Conservation (phyloP, 2,797 vertebrate species). For the Phyllotis vaccarum region DNA sequence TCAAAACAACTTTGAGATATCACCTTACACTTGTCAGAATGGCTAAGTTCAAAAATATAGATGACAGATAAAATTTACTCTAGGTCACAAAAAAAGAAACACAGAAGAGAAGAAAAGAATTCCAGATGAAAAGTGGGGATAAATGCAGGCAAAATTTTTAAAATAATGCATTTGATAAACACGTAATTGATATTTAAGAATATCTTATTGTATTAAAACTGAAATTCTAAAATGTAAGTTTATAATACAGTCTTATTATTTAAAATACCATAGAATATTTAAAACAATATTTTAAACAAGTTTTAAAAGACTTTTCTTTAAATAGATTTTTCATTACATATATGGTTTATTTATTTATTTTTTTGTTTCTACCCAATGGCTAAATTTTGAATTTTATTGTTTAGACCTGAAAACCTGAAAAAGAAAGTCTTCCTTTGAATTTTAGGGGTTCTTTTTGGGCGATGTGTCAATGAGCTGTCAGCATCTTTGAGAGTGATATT, state of each 20-base stretch:
- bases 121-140: not conserved
- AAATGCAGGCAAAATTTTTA: not conserved
- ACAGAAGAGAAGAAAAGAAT: not conserved
- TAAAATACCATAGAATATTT: not conserved
- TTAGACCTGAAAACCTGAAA: not conserved
- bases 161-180: not conserved
- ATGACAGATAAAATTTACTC: not conserved
- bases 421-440: not conserved
- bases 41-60: too few relatives aligned
- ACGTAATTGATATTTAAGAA: not conserved
- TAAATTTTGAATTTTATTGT: not conserved
- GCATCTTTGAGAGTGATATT: slow-evolving; percentile 48
- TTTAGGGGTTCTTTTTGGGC: not conserved
- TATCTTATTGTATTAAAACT: not conserved
- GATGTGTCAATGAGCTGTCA: slow-evolving; percentile 16
- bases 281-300: not conserved
- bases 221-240: not conserved
- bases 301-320: not conserved
- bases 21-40: too few relatives aligned
- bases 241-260: not conserved
- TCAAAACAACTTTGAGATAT: too few relatives aligned
- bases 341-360: not conserved
- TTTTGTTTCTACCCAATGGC: not conserved
- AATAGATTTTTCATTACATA: not conserved
- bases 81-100: not conserved